Evolutionary conservation across 1,140 invertebrate species (phyloP).

Genomic region (Drosophila bocki): DNA sequence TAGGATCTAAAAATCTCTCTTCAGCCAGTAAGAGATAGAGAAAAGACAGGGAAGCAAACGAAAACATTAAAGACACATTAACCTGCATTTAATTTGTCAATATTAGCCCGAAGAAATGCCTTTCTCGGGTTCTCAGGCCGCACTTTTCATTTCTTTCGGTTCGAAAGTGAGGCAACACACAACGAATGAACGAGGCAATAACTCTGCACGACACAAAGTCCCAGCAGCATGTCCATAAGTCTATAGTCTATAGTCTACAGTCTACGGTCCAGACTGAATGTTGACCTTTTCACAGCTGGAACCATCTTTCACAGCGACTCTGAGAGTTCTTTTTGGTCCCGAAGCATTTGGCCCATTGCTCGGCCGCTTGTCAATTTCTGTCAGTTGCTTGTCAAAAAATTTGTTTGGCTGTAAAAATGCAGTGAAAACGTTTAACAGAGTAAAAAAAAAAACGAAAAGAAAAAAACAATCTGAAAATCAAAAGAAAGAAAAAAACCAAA

Average conservation of each 20-base stretch:
- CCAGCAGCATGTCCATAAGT: conserved; percentile 53
- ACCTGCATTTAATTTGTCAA: conserved; percentile 82
- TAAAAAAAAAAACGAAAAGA: conserved; percentile 19
- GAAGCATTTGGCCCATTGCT: conserved; percentile 66
- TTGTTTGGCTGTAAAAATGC: conserved; percentile 76
- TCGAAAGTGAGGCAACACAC: conserved; percentile 70
- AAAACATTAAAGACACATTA: conserved; percentile 77
- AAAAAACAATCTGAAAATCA: conserved; percentile 22
- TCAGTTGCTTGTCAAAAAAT: conserved; percentile 83
- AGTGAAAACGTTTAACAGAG: conserved; percentile 70
- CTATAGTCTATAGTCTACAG: conserved; percentile 1
- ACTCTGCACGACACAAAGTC: conserved; percentile 66
- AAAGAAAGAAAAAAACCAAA: conserved; percentile 49
- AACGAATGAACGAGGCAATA: conserved; percentile 41
- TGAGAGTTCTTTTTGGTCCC: conserved; percentile 53
- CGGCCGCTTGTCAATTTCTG: conserved; percentile 80
- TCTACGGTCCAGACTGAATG: conserved; percentile 48
- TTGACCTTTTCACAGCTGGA: conserved; percentile 83
- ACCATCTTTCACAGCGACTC: conserved; percentile 69
- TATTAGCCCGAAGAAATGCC: conserved; percentile 67
- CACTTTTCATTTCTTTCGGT: conserved; percentile 78
- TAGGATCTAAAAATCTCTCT: background rate
- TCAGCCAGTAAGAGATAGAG: background rate
- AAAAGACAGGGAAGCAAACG: background rate
- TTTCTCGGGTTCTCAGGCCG: conserved; percentile 67